Conservation (phyloP, 2,888 invertebrate genomes). For the Meta bourneti region DNA sequence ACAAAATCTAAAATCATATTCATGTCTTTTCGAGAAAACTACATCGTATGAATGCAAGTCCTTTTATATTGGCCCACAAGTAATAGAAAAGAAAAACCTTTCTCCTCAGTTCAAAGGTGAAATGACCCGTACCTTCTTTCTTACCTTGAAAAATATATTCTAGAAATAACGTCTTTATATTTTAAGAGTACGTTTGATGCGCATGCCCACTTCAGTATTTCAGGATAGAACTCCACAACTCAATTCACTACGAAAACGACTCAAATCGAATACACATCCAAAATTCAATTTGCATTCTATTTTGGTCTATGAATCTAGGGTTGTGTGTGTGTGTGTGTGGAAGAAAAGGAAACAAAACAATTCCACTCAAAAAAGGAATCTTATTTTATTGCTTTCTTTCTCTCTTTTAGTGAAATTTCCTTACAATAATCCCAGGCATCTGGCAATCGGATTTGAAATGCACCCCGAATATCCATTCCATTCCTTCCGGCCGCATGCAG, state of each 20-base stretch:
- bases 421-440: neutral
- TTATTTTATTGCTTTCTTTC: neutral
- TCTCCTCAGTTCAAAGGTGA: too few relatives aligned
- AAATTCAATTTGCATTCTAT: neutral
- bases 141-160: too few relatives aligned
- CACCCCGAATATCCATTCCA: neutral
- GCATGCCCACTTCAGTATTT: too few relatives aligned
- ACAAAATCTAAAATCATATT: too few relatives aligned
- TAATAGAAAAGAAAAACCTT: too few relatives aligned
- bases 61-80: too few relatives aligned
- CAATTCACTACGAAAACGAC: neutral
- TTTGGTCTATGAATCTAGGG: neutral
- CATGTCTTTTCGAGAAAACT: too few relatives aligned
- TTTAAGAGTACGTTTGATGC: too few relatives aligned
- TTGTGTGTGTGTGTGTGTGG: too few relatives aligned
- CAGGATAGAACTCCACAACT: neutral
- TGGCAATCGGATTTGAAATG: conserved; percentile 1
- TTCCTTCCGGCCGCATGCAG: neutral
- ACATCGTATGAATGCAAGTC: too few relatives aligned
- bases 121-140: too few relatives aligned
- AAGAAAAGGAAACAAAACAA: neutral
- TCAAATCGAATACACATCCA: neutral
- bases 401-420: neutral
- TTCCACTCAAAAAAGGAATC: neutral
- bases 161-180: too few relatives aligned